These are phyloP conservation scores for Cariama cristata DNA, from an alignment of 2,113 vertebrate species.

Conservation along the genomic window DNA sequence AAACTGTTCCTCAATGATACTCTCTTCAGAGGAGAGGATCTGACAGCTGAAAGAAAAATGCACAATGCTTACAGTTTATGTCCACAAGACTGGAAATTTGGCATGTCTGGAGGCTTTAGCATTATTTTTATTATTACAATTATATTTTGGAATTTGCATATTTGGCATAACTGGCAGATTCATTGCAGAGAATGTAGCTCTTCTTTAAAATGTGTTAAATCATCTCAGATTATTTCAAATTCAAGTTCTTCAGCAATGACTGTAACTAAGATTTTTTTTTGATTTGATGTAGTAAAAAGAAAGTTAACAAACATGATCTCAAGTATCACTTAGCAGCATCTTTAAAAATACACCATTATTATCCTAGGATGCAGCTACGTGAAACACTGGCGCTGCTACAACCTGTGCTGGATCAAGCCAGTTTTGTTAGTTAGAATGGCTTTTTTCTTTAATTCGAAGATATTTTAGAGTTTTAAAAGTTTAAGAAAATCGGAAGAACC, in stretches of 20 bases:
- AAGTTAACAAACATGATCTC: not conserved
- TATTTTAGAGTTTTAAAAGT: not conserved
- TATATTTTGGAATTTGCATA: not conserved
- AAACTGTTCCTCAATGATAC: not conserved
- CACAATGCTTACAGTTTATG: not conserved
- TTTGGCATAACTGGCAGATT: not conserved
- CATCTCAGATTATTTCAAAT: not conserved
- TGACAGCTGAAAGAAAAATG: not conserved
- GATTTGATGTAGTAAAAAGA: not conserved
- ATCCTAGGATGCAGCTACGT: not conserved
- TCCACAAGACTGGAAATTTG: not conserved
- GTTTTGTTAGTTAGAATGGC: not conserved
- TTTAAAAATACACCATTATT: not conserved
- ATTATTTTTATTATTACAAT: not conserved
- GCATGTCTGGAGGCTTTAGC: not conserved
- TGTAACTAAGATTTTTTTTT: not conserved
- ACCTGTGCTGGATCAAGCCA: not conserved
- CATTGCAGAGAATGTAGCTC: not conserved
- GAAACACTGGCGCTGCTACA: not conserved
- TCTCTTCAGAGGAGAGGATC: not conserved
- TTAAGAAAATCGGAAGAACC: not conserved
- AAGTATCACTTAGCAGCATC: not conserved
- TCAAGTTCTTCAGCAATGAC: not conserved
- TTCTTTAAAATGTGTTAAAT: not conserved
- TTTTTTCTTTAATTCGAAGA: not conserved